Conservation (phyloP, 2,113 vertebrate genomes). For the Felis chaus region DNA sequence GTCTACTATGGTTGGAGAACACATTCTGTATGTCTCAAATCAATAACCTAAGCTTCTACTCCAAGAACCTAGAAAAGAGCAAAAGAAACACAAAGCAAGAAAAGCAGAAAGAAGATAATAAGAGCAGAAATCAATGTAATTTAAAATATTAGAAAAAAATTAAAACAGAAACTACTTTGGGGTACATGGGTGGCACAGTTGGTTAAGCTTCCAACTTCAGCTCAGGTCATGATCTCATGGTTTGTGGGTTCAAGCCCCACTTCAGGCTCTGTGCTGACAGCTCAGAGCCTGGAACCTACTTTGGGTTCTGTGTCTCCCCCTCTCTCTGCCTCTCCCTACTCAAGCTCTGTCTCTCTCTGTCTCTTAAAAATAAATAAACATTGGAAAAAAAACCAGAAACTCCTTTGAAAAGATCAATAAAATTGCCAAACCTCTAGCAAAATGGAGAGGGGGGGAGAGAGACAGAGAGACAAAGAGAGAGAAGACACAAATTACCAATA, state of each 20-base stretch:
- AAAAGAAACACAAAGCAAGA: neutral
- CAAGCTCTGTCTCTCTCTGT: no score
- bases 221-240: no score
- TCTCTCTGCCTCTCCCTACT: no score
- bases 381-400: neutral
- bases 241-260: no score
- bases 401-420: neutral
- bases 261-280: no score
- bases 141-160: neutral
- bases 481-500: neutral
- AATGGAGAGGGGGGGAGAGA: no score
- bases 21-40: neutral
- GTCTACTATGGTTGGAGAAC: neutral
- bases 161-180: no score
- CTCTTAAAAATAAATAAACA: no score
- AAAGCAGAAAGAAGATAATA: neutral
- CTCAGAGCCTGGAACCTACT: no score
- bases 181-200: no score
- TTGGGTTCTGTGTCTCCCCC: no score
- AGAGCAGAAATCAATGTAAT: neutral
- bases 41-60: neutral
- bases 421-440: neutral
- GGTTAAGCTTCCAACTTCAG: no score
- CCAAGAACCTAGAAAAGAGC: neutral
- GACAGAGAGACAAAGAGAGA: neutral